A percentile compares a stretch with the other conserved stretches of the same genome.
These are phyloP conservation scores for Chrysocyon brachyurus DNA, from an alignment of 2,797 vertebrate genomes.

Conservation along the genomic window DNA sequence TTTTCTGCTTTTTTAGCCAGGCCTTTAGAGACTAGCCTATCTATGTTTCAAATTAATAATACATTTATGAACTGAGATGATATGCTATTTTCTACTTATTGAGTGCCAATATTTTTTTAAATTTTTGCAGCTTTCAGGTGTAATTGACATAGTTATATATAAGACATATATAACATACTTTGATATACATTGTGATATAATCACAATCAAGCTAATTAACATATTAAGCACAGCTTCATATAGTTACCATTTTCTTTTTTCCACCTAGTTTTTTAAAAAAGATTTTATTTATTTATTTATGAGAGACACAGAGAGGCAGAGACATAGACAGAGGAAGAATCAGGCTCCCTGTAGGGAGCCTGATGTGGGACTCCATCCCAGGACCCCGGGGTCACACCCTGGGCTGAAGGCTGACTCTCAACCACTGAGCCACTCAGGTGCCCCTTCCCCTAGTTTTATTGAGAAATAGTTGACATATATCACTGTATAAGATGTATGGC, in stretches of 20 bases:
- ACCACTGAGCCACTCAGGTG: no score
- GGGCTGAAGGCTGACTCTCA: no score
- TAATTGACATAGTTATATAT: not conserved
- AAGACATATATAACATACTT: not conserved
- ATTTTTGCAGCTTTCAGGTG: not conserved
- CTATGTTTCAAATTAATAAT: conserved; percentile 38
- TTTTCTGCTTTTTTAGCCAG: conserved; percentile 32
- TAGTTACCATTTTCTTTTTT: not conserved
- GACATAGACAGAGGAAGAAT: no score
- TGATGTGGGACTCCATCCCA: no score
- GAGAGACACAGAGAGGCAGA: no score
- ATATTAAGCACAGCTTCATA: not conserved
- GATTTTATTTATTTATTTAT: no score
- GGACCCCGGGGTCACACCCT: no score
- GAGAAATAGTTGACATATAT: not conserved
- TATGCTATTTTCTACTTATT: conserved; percentile 12
- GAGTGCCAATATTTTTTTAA: not conserved
- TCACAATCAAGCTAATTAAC: not conserved
- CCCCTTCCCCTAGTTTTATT: not conserved
- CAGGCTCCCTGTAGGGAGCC: no score
- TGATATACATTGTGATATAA: not conserved
- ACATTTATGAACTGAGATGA: not conserved
- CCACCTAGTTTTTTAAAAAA: no score
- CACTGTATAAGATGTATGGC: not conserved
- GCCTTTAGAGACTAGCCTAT: conserved; percentile 2